Evolutionary conservation across 2,113 vertebrate species (phyloP), one percentile per base, ranked within the genome.

Genomic region (Numenius arquata): DNA sequence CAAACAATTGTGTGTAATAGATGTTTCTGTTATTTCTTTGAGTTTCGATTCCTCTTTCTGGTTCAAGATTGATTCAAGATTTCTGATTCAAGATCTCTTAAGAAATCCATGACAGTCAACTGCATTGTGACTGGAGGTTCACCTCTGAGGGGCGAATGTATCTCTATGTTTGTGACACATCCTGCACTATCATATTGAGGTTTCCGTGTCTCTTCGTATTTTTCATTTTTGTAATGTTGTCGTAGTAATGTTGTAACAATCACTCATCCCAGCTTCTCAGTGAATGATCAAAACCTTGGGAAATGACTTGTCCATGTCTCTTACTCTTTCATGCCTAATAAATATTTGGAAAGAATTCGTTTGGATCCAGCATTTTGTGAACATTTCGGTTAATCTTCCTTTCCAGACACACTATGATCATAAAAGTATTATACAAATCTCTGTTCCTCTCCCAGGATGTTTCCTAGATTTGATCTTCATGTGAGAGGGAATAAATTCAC

Each of bases 391-490:
- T 90, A 53, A 23, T 85, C 76, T 62, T 86, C 70, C 52, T 95
- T 93, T 97, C 56, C 59, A 66, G 55, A 27, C 74, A 53, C 67
- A 56, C 12, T 58, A 38, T 25, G 45, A 23, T 36, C n/a, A 75
- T 48, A 65, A 91, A 89, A 62, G 5, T 62, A 29, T 67, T 58
- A 12, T 5, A 79, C 9, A 68, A 85, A 94, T 88, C 38, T 71
- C 20, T 65, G 8, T 59, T 84, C 27, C 21, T 91, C 43, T 76
- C 38, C 53, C n/a, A 92, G 73, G 38, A 90, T 86, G 11, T 73
- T 86, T 88, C 32, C 48, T n/a, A 78, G 26, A 89, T 90, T 93
- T 95, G 30, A 87, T 94, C 63, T 84, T 96, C 45, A 16, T 70
- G 67, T 93, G 61, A 86, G 41, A 85, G 12, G 21, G 32, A 74